A percentile compares a stretch with the other conserved stretches of the same genome.
phyloP scores from a whole-genome alignment of 1,140 invertebrate species.

The Scaptodrosophila lebanonensis region DNA sequence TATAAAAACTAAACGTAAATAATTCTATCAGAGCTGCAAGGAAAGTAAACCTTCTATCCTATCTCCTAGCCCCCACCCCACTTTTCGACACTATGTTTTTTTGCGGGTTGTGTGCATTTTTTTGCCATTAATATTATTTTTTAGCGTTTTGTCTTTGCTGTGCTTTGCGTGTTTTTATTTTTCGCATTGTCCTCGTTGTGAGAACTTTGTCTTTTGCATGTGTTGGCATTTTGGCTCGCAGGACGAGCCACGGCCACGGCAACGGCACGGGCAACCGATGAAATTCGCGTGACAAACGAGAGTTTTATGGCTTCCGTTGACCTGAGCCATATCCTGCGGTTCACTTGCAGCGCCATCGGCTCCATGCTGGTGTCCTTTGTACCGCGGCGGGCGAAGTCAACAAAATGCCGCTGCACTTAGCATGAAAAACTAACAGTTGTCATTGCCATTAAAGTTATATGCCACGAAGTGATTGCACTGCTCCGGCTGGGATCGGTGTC shows the following conservation, averaged over 20 bases:
- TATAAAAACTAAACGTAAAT: constrained; percentile 75
- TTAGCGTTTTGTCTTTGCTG: constrained; percentile 25
- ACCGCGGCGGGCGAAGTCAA: not conserved
- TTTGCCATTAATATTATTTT: constrained; percentile 73
- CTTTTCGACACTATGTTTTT: not conserved
- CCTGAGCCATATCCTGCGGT: constrained; percentile 75
- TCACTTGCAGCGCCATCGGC: constrained; percentile 47
- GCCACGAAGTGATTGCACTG: constrained; percentile 67
- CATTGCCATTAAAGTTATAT: constrained; percentile 73
- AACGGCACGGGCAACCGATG: constrained; percentile 39
- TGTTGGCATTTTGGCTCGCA: constrained; percentile 73
- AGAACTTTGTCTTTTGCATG: constrained; percentile 74
- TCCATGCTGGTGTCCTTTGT: constrained; percentile 22
- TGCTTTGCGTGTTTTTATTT: constrained; percentile 8
- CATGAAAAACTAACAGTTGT: constrained; percentile 57
- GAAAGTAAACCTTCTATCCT: constrained; percentile 42
- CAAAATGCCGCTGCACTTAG: constrained; percentile 10
- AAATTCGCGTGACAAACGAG: constrained; percentile 77
- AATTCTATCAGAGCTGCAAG: constrained; percentile 58
- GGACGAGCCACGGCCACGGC: too few species aligned
- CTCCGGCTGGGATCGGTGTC: constrained; percentile 10
- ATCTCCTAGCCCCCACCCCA: not conserved
- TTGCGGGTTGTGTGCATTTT: constrained; percentile 53
- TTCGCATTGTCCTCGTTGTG: constrained; percentile 18
- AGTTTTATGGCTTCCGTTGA: constrained; percentile 77